Evolutionary conservation across 2,113 vertebrate genomes (phyloP), one percentile per base, ranked within the genome.

Genomic region (Crotalus tigris): DNA sequence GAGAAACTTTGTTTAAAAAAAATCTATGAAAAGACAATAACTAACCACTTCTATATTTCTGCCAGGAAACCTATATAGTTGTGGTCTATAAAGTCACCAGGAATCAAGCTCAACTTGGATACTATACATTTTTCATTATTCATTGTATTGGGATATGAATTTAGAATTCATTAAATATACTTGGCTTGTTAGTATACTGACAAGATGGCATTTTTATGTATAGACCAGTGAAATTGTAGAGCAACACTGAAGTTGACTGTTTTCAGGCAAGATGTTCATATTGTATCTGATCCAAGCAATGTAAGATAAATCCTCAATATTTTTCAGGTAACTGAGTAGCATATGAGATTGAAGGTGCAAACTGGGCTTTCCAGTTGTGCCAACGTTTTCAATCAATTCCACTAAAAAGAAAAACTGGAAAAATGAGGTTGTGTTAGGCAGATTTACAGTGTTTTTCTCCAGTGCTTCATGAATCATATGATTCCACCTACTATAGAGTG

Each of bases 151-250:
- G 87, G 81, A 94, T 93, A 90, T 54, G 26, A 92, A 26, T 94
- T 9, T 33, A 87, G 3, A 10, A 44, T 69, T 19, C 90, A 94
- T 58, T 94, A 55, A 59, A 61, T 94, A 96, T 29, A 91, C 13
- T 17, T 6, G 87, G 3, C 81, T n/a, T 85, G 24, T 87, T 54
- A 85, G 75, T 33, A 64, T 53, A 90, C 7, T 53, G 10, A 55
- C 26, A 91, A 86, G 24, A 15, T 58, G 54, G 39, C 44, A n/a
- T 26, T 29, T 39, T 91, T 58, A 12, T 44, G 19, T 91, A 29
- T 17, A 49, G 24, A 64, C 17, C 17, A 81, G 33, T 81, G 75
- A 81, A 81, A 81, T 54, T 10, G 39, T 4, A 75, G 87, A 39
- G 51, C 23, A 89, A 55, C 59, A 29, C 92, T 81, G n/a, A 59